These are phyloP conservation scores for Cephus sareptanus DNA, from an alignment of 2,888 invertebrate species.

Conservation along the genomic window DNA sequence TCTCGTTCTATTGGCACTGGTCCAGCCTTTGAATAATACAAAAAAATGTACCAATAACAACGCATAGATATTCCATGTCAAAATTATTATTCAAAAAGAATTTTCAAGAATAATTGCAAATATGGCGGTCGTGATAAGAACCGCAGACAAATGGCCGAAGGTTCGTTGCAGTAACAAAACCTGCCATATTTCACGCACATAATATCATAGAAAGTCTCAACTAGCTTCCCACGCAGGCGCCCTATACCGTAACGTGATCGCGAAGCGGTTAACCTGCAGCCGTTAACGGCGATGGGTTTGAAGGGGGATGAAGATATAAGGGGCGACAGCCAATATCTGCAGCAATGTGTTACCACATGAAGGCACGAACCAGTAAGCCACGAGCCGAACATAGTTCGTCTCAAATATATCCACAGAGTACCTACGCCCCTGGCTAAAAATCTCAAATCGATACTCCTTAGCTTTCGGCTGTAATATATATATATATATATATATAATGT, in stretches of 20 bases:
- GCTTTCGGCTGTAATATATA: not conserved
- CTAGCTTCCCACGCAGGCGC: not conserved
- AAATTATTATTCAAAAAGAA: slow-evolving; percentile 39
- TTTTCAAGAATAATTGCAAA: not conserved
- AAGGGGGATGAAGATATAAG: slow-evolving; percentile 34
- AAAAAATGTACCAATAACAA: too few relatives aligned
- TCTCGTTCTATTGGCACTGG: not conserved
- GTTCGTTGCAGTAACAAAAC: not conserved
- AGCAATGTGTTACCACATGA: slow-evolving; percentile 33
- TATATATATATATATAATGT: not conserved
- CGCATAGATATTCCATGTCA: slow-evolving; percentile 14
- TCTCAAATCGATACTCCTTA: not conserved
- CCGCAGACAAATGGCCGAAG: not conserved
- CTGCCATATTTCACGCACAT: slow-evolving; percentile 38
- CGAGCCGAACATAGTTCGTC: slow-evolving; percentile 14
- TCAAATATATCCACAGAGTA: not conserved
- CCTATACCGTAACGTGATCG: slow-evolving; percentile 20
- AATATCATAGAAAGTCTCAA: slow-evolving; percentile 28
- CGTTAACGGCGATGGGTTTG: slow-evolving; percentile 25
- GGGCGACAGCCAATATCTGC: slow-evolving; percentile 34
- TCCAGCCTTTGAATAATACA: not conserved
- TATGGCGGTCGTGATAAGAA: not conserved
- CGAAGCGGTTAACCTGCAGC: slow-evolving; percentile 25
- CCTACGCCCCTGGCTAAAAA: not conserved
- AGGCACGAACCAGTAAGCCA: not conserved